Evolutionary conservation across 2,113 vertebrate genomes (phyloP), one percentile per base, ranked within the genome.

Genomic region (Lichenostomus cassidix): DNA sequence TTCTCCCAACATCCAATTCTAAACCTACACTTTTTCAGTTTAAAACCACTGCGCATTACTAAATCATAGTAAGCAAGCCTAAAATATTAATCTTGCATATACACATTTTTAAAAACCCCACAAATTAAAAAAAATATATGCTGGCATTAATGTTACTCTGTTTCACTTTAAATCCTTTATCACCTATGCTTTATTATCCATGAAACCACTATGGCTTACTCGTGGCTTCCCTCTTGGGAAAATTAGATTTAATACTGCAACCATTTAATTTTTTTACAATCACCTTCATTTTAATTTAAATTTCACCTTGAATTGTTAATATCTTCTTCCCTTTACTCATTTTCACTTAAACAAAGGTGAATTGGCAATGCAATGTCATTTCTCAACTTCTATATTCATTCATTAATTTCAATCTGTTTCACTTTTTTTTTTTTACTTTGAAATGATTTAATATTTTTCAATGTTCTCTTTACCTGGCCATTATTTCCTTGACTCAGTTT

Each of bases 231-330:
- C 22, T 60, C 62, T 47, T 59, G 19, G 31, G 16, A 87, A 79
- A 94, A 78, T 47, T 17, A 84, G n/a, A 55, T 68, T 79, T 85
- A 76, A 87, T 37, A 63, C 8, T 67, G 18, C 15, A 93, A 65
- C 15, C 29, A 62, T 58, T 56, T 65, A 33, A 62, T 74, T 73
- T 89, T 71, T 71, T 91, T 90, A 75, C 17, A 67, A 75, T 75
- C 15, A 19, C 9, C 10, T 83, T 79, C 31, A 62, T 86, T 87
- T 87, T 73, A 89, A 85, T 67, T 89, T 83, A 69, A 27, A 65
- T 79, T 92, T 92, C 62, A 87, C 70, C 62, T 89, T 92, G 37
- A 94, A 85, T 92, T 77, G 8, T 69, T 92, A 81, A 31, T 55
- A 76, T 31, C 16, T 53, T 78, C 27, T 76, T 92, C 8, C 9